Base-by-base conservation (phyloP, 2,888 invertebrate genomes). In the Salticus scenicus region DNA sequence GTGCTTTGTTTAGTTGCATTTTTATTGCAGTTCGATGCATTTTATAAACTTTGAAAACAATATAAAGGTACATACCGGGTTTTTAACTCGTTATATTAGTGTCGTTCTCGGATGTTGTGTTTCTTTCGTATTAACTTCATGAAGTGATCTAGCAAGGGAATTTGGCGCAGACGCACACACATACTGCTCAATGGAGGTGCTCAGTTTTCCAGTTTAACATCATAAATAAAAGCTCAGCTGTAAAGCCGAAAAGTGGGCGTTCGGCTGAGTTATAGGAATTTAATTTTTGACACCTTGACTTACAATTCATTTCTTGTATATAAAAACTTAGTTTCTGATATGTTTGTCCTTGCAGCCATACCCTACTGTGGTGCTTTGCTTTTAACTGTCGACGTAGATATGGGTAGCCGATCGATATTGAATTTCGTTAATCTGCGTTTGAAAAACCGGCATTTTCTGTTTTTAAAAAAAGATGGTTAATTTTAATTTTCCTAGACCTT, bases 221-320 rank as follows among this genome's bases (percentile, higher is more conserved):
- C 86, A 80, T 86, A 86, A 86, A 80, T 86, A 86, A 85, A 85
- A 80, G 86, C 86, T 76, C 77, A 80, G 86, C 76, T 80, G 79
- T 76, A 86, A 86, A 86, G 80, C 86, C 80, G 79, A 86, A 86
- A 86, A 86, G 86, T 80, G 86, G 79, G 86, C 80, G 86, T 86
- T 37, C 74, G 66, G 77, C 72, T 64, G 67, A 72, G 37, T 33
- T 57, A 73, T 51, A 30, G 51, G 72, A 77, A 67, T 84, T 67
- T 77, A 67, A 84, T 77, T 84, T 77, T 41, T 51, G 67, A 57
- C 31, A 42, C 37, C 47, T 37, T 24, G 57, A 77, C 28, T 76
- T 57, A 69, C 67, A 17, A 37, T 20, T 12, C 73, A 72, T 66
- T 69, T 73, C 70, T 30, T 76, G 20, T 81, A 69, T 79, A 17